These are phyloP conservation scores for Vulpes vulpes DNA, from an alignment of 2,113 vertebrate genomes.

Conservation along the genomic window DNA sequence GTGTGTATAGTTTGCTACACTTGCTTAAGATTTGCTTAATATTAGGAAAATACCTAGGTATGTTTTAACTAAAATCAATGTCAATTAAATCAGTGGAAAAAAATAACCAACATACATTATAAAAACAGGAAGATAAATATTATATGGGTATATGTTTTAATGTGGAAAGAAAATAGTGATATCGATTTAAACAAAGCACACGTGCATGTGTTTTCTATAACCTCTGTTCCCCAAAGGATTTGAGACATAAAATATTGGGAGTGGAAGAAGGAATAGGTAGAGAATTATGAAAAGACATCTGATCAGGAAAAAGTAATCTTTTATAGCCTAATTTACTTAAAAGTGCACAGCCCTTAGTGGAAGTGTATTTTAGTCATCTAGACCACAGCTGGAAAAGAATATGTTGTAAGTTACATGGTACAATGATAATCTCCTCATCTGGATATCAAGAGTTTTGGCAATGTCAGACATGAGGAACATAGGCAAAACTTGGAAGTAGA, in stretches of 20 bases:
- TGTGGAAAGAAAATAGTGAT: background rate
- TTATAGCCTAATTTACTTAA: constrained; percentile 19
- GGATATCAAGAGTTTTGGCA: background rate
- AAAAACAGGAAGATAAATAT: background rate
- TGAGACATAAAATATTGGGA: constrained; percentile 25
- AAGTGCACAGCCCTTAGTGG: background rate
- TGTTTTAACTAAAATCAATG: constrained; percentile 1
- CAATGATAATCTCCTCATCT: background rate
- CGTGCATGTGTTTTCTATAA: background rate
- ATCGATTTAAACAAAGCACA: background rate
- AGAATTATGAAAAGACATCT: constrained; percentile 37
- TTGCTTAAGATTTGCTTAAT: constrained; percentile 53
- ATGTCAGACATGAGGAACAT: background rate
- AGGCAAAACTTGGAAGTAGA: background rate
- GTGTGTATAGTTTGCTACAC: background rate
- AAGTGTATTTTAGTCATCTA: background rate
- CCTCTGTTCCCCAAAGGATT: constrained; percentile 11
- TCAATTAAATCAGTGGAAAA: constrained; percentile 35
- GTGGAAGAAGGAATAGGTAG: background rate
- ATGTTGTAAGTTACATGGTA: background rate
- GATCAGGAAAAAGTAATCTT: background rate
- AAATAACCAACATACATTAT: background rate
- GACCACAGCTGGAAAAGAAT: background rate
- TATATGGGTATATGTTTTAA: background rate
- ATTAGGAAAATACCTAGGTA: constrained; percentile 22